Evolutionary conservation across 1,140 invertebrate species (phyloP), one percentile per base, ranked within the genome.

Genomic region (Tribolium castaneum): DNA sequence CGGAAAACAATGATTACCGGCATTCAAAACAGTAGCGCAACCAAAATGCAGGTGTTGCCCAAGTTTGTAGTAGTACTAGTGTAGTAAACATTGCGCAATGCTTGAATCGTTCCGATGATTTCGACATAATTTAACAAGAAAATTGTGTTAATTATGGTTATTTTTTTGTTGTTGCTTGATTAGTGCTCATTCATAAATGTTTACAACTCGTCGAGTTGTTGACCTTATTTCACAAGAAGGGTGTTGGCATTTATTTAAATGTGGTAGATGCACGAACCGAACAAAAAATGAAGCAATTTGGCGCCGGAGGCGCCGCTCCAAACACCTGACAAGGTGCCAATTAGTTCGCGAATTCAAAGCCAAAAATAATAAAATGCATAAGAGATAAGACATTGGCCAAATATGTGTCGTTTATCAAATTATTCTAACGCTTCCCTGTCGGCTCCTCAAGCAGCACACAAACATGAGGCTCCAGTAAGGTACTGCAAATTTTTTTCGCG

Each of bases 121-220:
- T 54, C 71, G 19, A 73, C 49, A 73, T 12, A 73, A 72, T 70
- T 70, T 45, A 70, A 51, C 50, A 54, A 34, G 30, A 73, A 73
- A 73, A 73, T 25, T 73, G 71, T 54, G 71, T 73, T 73, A 73
- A 73, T 73, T 54, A 54, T 52, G 49, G 71, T 34, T 54, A 30
- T 73, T 73, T 66, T 66, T 66, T 66, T 66, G 59, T 66, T 66
- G 59, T 16, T 25, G 16, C 14, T 59, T 59, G 54, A 66, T 66
- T 66, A 66, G 59, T 35, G 12, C 30, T 66, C 59, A 66, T 66
- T 66, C 59, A 66, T 66, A 30, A 66, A 66, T 66, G 59, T 66
- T 66, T 66, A 66, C 59, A 66, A 66, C 59, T 66, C 5, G 59
- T 6, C 10, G 59, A 34, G 25, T 66, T 66, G 30, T 66, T 66